These are phyloP conservation scores for Drosophila parabipectinata DNA, from an alignment of 1,140 invertebrate species.

Conservation along the genomic window DNA sequence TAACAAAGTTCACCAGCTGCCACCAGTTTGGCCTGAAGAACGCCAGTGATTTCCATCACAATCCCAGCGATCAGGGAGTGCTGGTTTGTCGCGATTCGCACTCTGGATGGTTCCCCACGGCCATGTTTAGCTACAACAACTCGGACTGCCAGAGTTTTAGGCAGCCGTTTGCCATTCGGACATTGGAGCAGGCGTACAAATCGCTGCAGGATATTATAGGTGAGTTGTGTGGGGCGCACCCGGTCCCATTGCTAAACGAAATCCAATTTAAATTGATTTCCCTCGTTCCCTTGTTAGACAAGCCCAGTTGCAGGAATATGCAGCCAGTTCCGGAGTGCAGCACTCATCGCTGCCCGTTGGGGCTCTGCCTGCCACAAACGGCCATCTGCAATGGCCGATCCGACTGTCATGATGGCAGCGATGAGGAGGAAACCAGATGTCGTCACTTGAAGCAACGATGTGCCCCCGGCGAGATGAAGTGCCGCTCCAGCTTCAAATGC, in stretches of 20 bases:
- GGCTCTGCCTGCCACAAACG: constrained; percentile 87
- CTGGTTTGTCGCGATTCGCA: constrained; percentile 67
- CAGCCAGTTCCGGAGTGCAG: constrained; percentile 84
- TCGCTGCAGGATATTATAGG: constrained; percentile 66
- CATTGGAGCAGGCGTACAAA: constrained; percentile 60
- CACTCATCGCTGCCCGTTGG: constrained; percentile 87
- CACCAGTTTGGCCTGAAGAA: constrained; percentile 70
- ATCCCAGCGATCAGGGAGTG: constrained; percentile 75
- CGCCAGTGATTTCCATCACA: constrained; percentile 13
- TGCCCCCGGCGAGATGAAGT: constrained; percentile 86
- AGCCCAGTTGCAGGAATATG: constrained; percentile 46
- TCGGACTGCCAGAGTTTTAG: constrained; percentile 75
- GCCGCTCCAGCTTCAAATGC: constrained; percentile 87
- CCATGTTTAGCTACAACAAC: constrained; percentile 72
- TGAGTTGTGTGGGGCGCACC: constrained; percentile 6
- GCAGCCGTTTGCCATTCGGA: constrained; percentile 58
- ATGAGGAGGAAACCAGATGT: constrained; percentile 87
- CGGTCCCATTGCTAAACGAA: neutral
- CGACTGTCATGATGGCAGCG: constrained; percentile 89
- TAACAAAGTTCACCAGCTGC: constrained; percentile 73
- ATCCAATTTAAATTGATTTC: constrained; percentile 4
- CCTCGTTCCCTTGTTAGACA: constrained; percentile 34
- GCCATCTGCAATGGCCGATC: constrained; percentile 89
- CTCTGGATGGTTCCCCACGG: constrained; percentile 75
- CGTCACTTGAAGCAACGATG: constrained; percentile 47